Evolutionary conservation across 2,113 vertebrate species (phyloP).

Genomic region (Mobula hypostoma): DNA sequence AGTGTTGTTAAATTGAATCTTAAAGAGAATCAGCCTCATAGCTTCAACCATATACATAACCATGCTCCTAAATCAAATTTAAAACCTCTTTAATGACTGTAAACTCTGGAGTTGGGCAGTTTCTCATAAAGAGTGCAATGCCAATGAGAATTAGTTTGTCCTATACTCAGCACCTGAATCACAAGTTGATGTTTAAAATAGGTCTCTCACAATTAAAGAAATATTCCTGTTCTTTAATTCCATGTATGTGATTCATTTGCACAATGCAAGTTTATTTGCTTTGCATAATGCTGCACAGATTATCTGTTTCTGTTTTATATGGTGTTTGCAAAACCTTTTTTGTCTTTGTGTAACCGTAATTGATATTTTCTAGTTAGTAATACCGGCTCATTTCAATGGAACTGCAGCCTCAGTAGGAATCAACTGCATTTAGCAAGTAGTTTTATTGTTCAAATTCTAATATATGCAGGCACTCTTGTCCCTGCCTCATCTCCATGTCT

Average conservation of each 20-base stretch:
- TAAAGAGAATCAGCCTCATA: too few relatives aligned
- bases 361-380: conserved; percentile 6
- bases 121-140: not conserved
- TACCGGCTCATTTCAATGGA: not conserved
- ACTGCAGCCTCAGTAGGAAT: conserved; percentile 18
- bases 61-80: not conserved
- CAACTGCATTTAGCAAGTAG: conserved; percentile 1
- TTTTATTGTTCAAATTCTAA: conserved; percentile 30
- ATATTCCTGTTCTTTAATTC: conserved; percentile 2
- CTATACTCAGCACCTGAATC: not conserved
- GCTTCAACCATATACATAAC: not conserved
- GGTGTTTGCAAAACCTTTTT: conserved; percentile 20
- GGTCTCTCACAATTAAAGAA: not conserved
- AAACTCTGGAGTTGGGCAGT: not conserved
- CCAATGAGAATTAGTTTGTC: not conserved
- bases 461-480: conserved; percentile 15
- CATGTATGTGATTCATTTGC: not conserved
- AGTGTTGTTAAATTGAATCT: not conserved
- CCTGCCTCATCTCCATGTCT: conserved; percentile 21
- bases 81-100: not conserved
- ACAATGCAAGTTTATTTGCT: not conserved
- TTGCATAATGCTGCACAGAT: not conserved
- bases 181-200: not conserved
- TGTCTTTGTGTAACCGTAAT: conserved; percentile 21
- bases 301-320: conserved; percentile 12